Conservation (phyloP, 2,888 invertebrate species). For the Archaeoteleia sp. region DNA sequence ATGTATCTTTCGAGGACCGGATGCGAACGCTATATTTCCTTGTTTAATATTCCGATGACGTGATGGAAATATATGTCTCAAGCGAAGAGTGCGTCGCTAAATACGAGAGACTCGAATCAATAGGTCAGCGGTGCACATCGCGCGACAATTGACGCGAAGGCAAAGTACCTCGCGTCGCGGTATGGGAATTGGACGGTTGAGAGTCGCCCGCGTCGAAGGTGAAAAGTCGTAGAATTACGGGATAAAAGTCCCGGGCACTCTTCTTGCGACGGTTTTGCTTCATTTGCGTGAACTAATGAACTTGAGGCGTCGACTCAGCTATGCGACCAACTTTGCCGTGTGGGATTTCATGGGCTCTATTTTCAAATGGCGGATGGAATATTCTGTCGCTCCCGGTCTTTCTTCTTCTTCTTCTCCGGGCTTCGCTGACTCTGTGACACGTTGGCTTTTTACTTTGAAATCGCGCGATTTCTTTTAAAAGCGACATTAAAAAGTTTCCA, state of each 20-base stretch:
- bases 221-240: slow-evolving; percentile 62
- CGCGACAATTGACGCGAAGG: slow-evolving; percentile 34
- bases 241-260: slow-evolving; percentile 62
- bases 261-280: slow-evolving; percentile 56
- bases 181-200: too few species aligned
- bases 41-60: slow-evolving; percentile 67
- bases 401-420: slow-evolving; percentile 22
- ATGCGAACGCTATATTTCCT: slow-evolving; percentile 63
- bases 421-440: slow-evolving; percentile 10
- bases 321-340: slow-evolving; percentile 26
- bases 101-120: slow-evolving; percentile 48
- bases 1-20: too few species aligned
- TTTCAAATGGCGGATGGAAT: slow-evolving; percentile 35
- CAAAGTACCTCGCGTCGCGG: slow-evolving; percentile 9
- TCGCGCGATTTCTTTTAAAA: slow-evolving; percentile 39
- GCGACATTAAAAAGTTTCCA: slow-evolving; percentile 23
- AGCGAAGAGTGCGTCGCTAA: slow-evolving; percentile 37
- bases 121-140: slow-evolving; percentile 51
- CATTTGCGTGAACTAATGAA: slow-evolving; percentile 58
- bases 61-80: slow-evolving; percentile 59
- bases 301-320: slow-evolving; percentile 47
- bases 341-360: slow-evolving; percentile 28
- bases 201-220: slow-evolving; percentile 37
- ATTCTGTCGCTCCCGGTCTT: slow-evolving; percentile 10
- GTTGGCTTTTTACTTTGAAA: slow-evolving; percentile 28